These are phyloP conservation scores for Asarcornis scutulata DNA, from an alignment of 2,113 vertebrate genomes.

Conservation along the genomic window DNA sequence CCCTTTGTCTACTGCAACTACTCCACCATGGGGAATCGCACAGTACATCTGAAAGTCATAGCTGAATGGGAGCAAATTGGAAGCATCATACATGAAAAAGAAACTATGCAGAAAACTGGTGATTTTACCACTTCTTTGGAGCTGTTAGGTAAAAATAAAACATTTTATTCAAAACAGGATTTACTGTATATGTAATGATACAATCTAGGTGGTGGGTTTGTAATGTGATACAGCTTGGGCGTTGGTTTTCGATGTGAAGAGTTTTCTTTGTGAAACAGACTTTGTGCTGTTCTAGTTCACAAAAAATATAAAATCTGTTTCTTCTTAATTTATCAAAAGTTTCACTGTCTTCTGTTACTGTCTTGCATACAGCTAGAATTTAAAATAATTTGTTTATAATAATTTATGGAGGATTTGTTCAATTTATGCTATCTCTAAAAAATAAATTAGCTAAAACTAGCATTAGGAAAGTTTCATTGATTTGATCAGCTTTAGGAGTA, in stretches of 20 bases:
- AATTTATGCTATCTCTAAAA: background rate
- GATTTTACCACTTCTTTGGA: slow-evolving; percentile 78
- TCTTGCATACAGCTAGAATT: background rate
- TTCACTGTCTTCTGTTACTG: background rate
- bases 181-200: accelerated
- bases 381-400: background rate
- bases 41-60: slow-evolving; percentile 77
- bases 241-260: accelerated
- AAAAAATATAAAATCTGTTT: background rate
- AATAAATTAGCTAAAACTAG: background rate
- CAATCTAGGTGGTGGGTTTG: background rate
- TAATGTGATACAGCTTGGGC: background rate
- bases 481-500: background rate
- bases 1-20: slow-evolving; percentile 81
- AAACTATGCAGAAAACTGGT: slow-evolving; percentile 67
- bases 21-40: slow-evolving; percentile 76
- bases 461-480: background rate
- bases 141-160: slow-evolving; percentile 78
- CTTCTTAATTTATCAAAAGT: background rate
- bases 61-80: slow-evolving; percentile 64
- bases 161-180: background rate
- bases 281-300: background rate
- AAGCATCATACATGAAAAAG: background rate
- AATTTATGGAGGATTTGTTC: background rate
- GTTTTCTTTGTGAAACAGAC: background rate